These are phyloP conservation scores for Ibidorhyncha struthersii DNA, from an alignment of 2,113 vertebrate genomes.

Conservation along the genomic window DNA sequence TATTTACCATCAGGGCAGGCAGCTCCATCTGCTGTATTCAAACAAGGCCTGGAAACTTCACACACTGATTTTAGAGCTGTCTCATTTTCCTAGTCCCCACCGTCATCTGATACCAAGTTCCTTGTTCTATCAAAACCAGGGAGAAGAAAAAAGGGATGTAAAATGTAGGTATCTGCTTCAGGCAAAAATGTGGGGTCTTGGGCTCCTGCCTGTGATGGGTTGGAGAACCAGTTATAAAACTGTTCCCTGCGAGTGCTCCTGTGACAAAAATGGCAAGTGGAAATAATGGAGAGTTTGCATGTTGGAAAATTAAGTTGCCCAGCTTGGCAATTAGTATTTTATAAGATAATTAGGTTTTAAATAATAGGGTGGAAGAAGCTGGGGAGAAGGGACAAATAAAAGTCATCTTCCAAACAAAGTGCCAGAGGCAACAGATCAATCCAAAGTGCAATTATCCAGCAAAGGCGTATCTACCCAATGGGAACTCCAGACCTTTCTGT, in stretches of 20 bases:
- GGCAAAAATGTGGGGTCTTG: background rate
- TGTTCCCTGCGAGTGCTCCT: background rate
- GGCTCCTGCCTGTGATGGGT: background rate
- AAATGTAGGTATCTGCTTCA: background rate
- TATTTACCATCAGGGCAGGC: background rate
- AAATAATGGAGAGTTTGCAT: background rate
- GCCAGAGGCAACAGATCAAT: background rate
- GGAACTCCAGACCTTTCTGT: background rate
- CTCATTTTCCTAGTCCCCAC: background rate
- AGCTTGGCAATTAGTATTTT: background rate
- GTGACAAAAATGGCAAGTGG: background rate
- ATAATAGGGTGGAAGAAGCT: background rate
- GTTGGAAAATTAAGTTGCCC: background rate
- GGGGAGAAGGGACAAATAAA: background rate
- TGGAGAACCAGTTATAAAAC: background rate
- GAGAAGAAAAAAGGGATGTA: background rate
- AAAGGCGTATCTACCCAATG: background rate
- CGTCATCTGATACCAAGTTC: background rate
- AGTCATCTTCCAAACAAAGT: background rate
- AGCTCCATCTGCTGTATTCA: conserved; percentile 1
- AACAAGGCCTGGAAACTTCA: background rate
- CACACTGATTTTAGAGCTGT: background rate
- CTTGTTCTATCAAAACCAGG: background rate
- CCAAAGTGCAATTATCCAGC: background rate
- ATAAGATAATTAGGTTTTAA: background rate